A percentile compares a stretch with the other conserved stretches of the same genome.
Evolutionary conservation across 2,888 invertebrate species (phyloP).

Genomic region (Alentia gelatinosa): DNA sequence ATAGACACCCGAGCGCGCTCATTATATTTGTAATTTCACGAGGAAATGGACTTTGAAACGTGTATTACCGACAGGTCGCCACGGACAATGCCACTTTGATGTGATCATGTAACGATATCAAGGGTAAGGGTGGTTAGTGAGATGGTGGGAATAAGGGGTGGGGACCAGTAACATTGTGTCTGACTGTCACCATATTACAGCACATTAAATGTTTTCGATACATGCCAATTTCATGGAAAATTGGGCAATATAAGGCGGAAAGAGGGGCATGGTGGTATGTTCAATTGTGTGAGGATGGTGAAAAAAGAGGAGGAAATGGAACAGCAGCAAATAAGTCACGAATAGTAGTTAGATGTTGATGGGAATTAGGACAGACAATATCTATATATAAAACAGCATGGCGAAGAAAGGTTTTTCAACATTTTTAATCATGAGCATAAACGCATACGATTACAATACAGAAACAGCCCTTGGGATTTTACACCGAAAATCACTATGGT

Average conservation of each 20-base stretch:
- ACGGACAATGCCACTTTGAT: neutral
- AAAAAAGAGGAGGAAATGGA: neutral
- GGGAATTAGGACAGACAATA: neutral
- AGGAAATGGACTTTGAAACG: slow-evolving; percentile 52
- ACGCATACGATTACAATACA: too few relatives aligned
- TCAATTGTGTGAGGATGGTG: neutral
- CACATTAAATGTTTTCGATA: slow-evolving; percentile 38
- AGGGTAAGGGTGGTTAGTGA: neutral
- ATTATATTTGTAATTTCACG: slow-evolving; percentile 52
- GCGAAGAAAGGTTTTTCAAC: too few relatives aligned
- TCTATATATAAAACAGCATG: too few relatives aligned
- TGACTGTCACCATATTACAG: neutral
- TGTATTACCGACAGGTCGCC: slow-evolving; percentile 49
- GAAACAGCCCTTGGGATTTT: too few relatives aligned
- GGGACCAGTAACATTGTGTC: neutral
- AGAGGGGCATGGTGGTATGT: slow-evolving; percentile 14
- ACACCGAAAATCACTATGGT: too few relatives aligned
- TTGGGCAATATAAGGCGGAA: neutral
- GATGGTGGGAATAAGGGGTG: neutral
- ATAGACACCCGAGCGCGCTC: slow-evolving; percentile 32
- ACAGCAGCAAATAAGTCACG: neutral
- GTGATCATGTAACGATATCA: slow-evolving; percentile 3
- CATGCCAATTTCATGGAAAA: neutral
- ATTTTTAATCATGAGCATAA: too few relatives aligned
- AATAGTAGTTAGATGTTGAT: neutral